Evolutionary conservation across 1,140 invertebrate species (phyloP).

Genomic region (Hyles euphorbiae): DNA sequence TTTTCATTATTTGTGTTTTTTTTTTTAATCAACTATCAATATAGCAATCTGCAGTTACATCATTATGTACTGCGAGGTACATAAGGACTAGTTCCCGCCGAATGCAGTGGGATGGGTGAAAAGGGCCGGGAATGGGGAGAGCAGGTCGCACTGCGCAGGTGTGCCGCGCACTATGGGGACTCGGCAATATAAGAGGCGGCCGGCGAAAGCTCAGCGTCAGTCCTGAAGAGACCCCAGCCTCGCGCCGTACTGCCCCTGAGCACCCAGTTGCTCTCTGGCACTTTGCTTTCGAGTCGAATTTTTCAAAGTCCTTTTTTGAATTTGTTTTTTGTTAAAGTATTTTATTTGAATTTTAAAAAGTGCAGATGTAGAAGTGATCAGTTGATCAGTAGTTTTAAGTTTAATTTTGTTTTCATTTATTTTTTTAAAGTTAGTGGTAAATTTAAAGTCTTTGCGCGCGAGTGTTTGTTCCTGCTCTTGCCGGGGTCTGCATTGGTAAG

Average conservation of each 20-base stretch:
- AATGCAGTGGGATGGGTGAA: not conserved
- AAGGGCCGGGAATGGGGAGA: slow-evolving; percentile 2
- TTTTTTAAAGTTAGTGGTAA: not conserved
- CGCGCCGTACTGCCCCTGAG: not conserved
- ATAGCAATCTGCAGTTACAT: too few species aligned
- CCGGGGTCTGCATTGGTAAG: not conserved
- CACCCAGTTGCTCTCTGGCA: not conserved
- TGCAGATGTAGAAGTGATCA: not conserved
- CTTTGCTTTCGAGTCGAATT: slow-evolving; percentile 3
- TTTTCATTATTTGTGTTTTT: not conserved
- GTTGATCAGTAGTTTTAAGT: not conserved
- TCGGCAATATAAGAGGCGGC: slow-evolving; percentile 4
- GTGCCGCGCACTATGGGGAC: slow-evolving; percentile 10
- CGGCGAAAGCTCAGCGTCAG: not conserved
- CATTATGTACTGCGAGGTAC: too few species aligned
- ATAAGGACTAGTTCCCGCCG: not conserved
- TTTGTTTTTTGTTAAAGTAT: not conserved
- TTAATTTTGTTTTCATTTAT: not conserved
- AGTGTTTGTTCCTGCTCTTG: not conserved
- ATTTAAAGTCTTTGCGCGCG: not conserved
- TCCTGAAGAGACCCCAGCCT: not conserved
- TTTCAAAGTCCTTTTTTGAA: too few species aligned
- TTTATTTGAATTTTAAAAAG: not conserved
- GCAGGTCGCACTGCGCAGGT: slow-evolving; percentile 21
- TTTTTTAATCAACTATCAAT: not conserved